Base-by-base conservation (phyloP, 2,888 invertebrate species). In the Drosophila nr. perissopoda region DNA sequence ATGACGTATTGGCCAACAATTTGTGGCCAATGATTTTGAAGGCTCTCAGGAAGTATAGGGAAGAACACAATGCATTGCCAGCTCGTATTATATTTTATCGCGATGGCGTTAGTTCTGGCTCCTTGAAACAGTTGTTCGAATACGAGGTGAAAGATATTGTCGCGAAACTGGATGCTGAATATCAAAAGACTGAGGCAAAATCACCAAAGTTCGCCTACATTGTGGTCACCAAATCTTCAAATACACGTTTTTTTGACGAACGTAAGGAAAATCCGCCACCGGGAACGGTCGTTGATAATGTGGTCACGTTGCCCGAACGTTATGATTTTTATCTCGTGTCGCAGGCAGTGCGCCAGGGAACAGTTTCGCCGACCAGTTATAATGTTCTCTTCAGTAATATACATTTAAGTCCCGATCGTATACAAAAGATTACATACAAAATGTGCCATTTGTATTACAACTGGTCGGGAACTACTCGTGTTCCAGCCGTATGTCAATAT, bases 71-170 rank as follows among this genome's bases (percentile, higher is more conserved):
- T 0, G 64, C 52, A 2, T 80, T 95, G 92, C 99, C 99, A 0
- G 93, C 94, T 0, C 94, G 95, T 2, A 96, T 99, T 54, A 90
- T 98, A 2, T 94, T 99, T 42, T 99, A 97, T 93, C 95, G 99
- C 13, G 99, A 99, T 93, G 99, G 98, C 21, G 98, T 99, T 0
- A 97, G 98, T 2, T 98, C 99, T 74, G 98, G 99, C 0, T 97
- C 98, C 81, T 94, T 98, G 4, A 94, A 95, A 0, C 96, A 96
- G 66, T 97, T 99, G 0, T 94, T 95, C 27, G 94, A 96, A 6
- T 95, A 96, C 70, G 99, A 99, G 93, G 96, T 98, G 40, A 93
- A 93, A 69, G 93, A 94, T 56, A 91, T 97, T 0, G 95, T 95
- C 38, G 93, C 94, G 7, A 94, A 94, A 33, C 91, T 97, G 0